These are phyloP conservation scores for Bubo blakistoni DNA, from an alignment of 2,113 vertebrate species.

Conservation along the genomic window DNA sequence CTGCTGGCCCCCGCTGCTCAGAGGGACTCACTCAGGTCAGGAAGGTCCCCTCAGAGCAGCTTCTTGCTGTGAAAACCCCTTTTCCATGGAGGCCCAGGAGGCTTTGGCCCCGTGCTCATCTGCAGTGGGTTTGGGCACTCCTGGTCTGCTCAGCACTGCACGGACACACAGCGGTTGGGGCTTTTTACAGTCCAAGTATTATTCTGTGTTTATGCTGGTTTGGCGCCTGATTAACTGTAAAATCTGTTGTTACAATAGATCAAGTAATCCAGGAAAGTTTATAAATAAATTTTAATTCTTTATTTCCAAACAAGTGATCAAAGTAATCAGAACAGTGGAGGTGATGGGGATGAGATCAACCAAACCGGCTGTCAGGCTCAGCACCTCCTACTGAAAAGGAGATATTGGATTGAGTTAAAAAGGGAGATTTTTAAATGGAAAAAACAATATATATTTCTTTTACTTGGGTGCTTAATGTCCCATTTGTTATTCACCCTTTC, in stretches of 20 bases:
- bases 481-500: background rate
- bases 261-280: background rate
- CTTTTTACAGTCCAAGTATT: background rate
- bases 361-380: background rate
- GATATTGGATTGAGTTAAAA: background rate
- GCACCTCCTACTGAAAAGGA: background rate
- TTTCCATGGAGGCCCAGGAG: background rate
- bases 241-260: background rate
- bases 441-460: background rate
- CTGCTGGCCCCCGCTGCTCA: no score
- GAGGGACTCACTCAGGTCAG: rapidly evolving
- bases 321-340: no score
- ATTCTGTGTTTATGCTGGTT: background rate
- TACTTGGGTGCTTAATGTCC: background rate
- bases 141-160: background rate
- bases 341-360: background rate
- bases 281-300: background rate
- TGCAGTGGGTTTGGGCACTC: rapidly evolving
- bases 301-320: background rate
- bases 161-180: no score
- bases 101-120: background rate
- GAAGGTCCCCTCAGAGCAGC: background rate
- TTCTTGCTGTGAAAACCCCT: background rate
- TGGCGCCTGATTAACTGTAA: background rate
- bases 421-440: background rate